Base-by-base conservation (phyloP, 1,140 invertebrate species). In the Coptotermes formosanus region DNA sequence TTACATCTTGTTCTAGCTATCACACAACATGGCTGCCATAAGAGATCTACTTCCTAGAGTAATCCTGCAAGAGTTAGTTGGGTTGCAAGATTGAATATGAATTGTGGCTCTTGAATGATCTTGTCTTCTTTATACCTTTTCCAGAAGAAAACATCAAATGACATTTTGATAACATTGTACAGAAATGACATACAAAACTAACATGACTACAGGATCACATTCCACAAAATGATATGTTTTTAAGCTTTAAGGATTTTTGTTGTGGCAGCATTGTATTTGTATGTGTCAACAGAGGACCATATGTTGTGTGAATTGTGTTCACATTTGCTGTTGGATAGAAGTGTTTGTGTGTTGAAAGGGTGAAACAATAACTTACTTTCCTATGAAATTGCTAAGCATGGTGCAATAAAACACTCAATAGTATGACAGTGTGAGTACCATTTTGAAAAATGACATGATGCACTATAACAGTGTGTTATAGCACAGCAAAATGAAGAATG, bases 171-270 rank as follows among this genome's bases (percentile, higher is more conserved):
- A 86, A 59, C 59, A 83, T 59, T 82, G 81, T 86, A 86, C 85
- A 85, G 59, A 85, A 85, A 85, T 85, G 84, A 86, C 86, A 86
- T 86, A 86, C 82, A 86, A 86, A 86, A 86, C 86, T 86, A 85
- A 86, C 64, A 45, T 38, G 43, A 81, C 86, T 86, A 86, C 86
- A 83, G 86, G 85, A 55, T 81, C 43, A 86, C 86, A 84, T 86
- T 86, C 43, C 86, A 86, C 83, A 86, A 84, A 86, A 86, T 86
- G 86, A 86, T 86, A 86, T 86, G 86, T 86, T 86, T 86, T 81
- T 82, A 86, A 86, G 83, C 86, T 32, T 48, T 43, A 59, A 21
- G 83, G 44, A 44, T 84, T n/a, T 19, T 48, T 59, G n/a, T 69
- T 55, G n/a, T 59, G 52, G 83, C 45, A 52, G 32, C 52, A 83